Percentiles rank a stretch among this genome's conserved stretches.
These are phyloP conservation scores for Bombus affinis DNA, from an alignment of 1,140 invertebrate species.

Conservation along the genomic window DNA sequence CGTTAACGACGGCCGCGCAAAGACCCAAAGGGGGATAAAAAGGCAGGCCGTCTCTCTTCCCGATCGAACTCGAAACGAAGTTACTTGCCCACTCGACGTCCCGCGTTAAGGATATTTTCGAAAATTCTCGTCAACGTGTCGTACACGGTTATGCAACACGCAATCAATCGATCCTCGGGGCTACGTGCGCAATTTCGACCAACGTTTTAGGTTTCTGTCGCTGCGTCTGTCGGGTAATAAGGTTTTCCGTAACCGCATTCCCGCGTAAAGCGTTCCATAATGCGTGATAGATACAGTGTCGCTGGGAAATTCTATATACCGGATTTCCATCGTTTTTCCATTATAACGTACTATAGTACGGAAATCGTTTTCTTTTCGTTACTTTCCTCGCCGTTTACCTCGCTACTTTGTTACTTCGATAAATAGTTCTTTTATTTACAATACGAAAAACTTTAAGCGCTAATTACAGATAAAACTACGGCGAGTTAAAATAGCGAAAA, in stretches of 20 bases:
- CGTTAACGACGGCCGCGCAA: not conserved
- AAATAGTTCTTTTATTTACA: not conserved
- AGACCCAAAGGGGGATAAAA: not conserved
- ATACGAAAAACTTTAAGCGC: no score
- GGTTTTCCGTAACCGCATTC: slow-evolving; percentile 2
- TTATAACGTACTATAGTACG: not conserved
- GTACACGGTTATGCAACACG: slow-evolving; percentile 6
- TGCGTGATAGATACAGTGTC: not conserved
- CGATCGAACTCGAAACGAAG: slow-evolving; percentile 47
- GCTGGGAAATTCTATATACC: slow-evolving; percentile 28
- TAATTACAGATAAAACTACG: no score
- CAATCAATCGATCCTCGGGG: slow-evolving; percentile 28
- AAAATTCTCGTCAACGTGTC: slow-evolving; percentile 27
- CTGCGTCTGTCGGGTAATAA: not conserved
- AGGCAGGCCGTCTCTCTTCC: not conserved
- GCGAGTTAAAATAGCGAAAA: no score
- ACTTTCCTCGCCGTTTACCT: not conserved
- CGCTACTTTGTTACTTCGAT: no score
- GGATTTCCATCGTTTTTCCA: not conserved
- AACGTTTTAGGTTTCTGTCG: not conserved
- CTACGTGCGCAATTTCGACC: slow-evolving; percentile 12
- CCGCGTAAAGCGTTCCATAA: slow-evolving; percentile 4
- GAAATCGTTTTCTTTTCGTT: not conserved
- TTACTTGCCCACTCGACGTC: slow-evolving; percentile 28
- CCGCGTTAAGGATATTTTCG: slow-evolving; percentile 34